Evolutionary conservation across 2,113 vertebrate species (phyloP).

Genomic region (Tupaia tana): DNA sequence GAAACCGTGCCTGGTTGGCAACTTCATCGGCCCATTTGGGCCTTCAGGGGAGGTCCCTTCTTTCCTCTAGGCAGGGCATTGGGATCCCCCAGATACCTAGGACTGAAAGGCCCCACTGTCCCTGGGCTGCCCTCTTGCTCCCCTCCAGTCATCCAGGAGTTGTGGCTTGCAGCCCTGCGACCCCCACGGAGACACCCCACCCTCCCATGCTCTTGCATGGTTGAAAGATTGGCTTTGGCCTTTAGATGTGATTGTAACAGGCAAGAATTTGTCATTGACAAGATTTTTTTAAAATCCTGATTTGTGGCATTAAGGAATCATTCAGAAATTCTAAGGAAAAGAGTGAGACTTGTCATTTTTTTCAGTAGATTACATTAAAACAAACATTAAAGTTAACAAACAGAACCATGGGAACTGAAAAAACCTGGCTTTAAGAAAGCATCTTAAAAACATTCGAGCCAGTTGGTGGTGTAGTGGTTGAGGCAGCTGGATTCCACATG

Average conservation of each 20-base stretch:
- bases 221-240: neutral
- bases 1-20: neutral
- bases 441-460: neutral
- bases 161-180: too few relatives aligned
- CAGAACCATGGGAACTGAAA: neutral
- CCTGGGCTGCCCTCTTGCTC: too few relatives aligned
- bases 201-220: rapidly evolving
- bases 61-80: neutral
- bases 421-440: neutral
- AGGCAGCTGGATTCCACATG: too few relatives aligned
- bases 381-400: neutral
- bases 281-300: neutral
- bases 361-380: neutral
- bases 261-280: neutral
- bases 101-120: rapidly evolving
- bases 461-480: too few relatives aligned
- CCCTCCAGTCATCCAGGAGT: neutral
- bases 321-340: neutral
- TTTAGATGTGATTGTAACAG: neutral
- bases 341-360: neutral
- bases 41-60: too few relatives aligned
- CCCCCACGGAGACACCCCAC: rapidly evolving
- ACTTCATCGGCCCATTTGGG: too few relatives aligned
- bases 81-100: neutral
- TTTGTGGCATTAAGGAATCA: neutral